Evolutionary conservation across 2,888 invertebrate genomes (phyloP).

Genomic region (Meandrusa payeni): DNA sequence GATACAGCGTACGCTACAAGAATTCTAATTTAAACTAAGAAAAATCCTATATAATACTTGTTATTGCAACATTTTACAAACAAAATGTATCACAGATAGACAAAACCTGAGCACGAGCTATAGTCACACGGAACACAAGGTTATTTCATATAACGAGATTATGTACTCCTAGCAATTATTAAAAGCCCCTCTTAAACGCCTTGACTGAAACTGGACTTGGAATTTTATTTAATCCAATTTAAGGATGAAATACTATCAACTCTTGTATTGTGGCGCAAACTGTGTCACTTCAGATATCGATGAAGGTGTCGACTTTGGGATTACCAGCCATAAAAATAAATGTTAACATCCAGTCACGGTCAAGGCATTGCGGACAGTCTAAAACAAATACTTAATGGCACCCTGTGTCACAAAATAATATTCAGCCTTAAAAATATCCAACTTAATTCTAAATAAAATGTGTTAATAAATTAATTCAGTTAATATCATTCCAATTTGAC

Average conservation of each 20-base stretch:
- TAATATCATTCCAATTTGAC: conserved; percentile 24
- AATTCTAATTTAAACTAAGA: conserved; percentile 31
- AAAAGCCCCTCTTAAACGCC: conserved; percentile 11
- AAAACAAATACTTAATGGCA: conserved; percentile 48
- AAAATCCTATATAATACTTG: conserved; percentile 54
- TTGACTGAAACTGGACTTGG: conserved; percentile 4
- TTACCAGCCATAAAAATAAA: no score
- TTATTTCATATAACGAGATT: conserved; percentile 31
- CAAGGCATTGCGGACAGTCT: conserved; percentile 20
- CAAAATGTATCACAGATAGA: conserved; percentile 75
- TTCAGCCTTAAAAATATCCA: conserved; percentile 48
- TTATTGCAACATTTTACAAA: conserved; percentile 68
- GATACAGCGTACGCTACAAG: conserved; percentile 8
- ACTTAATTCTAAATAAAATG: conserved; percentile 26
- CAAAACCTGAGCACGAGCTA: conserved; percentile 49
- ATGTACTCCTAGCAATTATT: conserved; percentile 22
- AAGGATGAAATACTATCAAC: no score
- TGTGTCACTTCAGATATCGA: no score
- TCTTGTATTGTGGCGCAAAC: no score
- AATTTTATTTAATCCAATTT: no score
- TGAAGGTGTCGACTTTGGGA: no score
- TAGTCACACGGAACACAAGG: conserved; percentile 28
- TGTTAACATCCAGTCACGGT: conserved; percentile 14
- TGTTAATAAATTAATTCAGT: conserved; percentile 44
- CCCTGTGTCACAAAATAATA: conserved; percentile 49